A percentile compares a stretch with the other conserved stretches of the same genome.
phyloP scores from a whole-genome alignment of 2,797 vertebrate species.

The Myotis findleyi region DNA sequence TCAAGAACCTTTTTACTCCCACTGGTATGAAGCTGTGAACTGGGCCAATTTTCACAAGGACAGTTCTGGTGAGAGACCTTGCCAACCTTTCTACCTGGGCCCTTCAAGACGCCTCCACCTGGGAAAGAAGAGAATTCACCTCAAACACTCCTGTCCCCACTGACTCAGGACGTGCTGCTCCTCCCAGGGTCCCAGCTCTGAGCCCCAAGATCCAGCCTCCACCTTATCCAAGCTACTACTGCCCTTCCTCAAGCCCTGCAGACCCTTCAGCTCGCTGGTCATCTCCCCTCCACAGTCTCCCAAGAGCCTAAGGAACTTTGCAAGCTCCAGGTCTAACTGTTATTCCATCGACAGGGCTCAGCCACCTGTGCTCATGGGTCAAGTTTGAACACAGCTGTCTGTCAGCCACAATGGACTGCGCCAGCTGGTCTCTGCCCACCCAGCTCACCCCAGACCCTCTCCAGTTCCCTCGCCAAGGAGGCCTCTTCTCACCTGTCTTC shows the following conservation, averaged over 20 bases:
- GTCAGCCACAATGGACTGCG: accelerated
- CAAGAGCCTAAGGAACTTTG: not conserved
- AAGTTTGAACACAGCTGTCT: not conserved
- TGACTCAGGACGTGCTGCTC: not conserved
- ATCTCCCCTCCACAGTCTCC: not conserved
- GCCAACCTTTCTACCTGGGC: not conserved
- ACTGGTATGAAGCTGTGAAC: not conserved
- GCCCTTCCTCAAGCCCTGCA: not conserved
- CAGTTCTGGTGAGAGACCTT: not conserved
- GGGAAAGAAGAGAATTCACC: not conserved
- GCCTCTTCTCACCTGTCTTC: not conserved
- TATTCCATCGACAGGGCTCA: not conserved
- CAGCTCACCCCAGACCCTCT: not conserved
- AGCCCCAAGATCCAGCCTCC: accelerated
- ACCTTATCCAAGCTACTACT: not conserved
- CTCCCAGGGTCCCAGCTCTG: not conserved
- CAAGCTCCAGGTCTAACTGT: not conserved
- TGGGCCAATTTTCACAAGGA: not conserved
- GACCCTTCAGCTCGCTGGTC: not conserved
- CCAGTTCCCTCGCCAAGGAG: too few relatives aligned
- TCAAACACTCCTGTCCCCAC: not conserved
- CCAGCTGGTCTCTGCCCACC: accelerated
- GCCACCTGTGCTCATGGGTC: not conserved
- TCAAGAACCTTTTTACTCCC: not conserved
- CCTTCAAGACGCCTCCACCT: not conserved